Evolutionary conservation across 2,888 invertebrate species (phyloP), one percentile per base, ranked within the genome.

Genomic region (Hermodice carunculata): DNA sequence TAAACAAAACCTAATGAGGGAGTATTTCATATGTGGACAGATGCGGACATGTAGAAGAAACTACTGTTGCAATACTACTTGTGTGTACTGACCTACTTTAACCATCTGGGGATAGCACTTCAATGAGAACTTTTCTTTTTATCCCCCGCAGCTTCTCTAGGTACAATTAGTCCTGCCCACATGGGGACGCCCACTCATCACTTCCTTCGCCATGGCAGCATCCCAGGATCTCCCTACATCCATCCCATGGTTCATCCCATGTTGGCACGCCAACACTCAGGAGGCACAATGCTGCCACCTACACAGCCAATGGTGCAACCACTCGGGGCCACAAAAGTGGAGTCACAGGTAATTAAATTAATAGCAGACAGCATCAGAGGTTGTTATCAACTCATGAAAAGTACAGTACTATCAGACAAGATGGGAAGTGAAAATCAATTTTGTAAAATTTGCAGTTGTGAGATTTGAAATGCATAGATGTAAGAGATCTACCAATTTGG

Each of bases 111-210:
- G n/a, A n/a, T n/a, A n/a, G n/a, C n/a, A n/a, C n/a, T n/a, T n/a
- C n/a, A n/a, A n/a, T n/a, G n/a, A n/a, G 14, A 46, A 46, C 19
- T 46, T 17, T 46, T 46, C 14, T 17, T 24, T n/a, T 37, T 54
- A 19, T 8, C 44, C 51, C 34, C 44, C 62, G 14, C 60, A 83
- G 82, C 82, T 5, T 83, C 83, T 4, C 69, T 82, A 24, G 82
- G 81, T 31, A 76, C 83, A 4, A 68, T 76, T 32, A 82, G 82
- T 61, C 81, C 82, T 24, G 22, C 22, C 19, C 80, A 80, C 28
- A 78, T 80, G 48, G 78, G 73, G 31, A 65, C 80, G 40, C 76
- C 79, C 14, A 66, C 71, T 22, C 76, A 81, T 65, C 80, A 82
- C 26, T 78, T 80, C 61, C 67, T 79, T 56, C 76, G 81, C 19